phyloP scores from a whole-genome alignment of 2,797 vertebrate species.

The Cynodonichthys magdalenae region DNA sequence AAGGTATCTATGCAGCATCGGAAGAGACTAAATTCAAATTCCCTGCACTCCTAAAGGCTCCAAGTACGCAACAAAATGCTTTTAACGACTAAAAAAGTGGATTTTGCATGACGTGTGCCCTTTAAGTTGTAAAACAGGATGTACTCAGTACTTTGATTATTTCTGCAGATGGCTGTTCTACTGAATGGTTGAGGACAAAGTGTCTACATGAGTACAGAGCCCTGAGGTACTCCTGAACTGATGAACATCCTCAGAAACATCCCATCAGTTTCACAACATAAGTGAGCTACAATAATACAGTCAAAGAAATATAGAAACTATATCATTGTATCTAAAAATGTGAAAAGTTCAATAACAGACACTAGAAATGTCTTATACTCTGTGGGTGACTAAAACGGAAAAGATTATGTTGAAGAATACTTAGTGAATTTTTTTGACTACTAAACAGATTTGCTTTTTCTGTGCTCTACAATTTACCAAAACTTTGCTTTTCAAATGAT shows the following conservation, averaged over 20 bases:
- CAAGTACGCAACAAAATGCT: too few relatives aligned
- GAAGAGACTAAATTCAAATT: too few relatives aligned
- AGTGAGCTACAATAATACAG: neutral
- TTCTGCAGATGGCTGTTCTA: neutral
- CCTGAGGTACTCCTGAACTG: neutral
- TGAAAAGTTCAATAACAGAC: neutral
- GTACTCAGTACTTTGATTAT: too few relatives aligned
- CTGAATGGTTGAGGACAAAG: neutral
- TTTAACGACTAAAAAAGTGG: too few relatives aligned
- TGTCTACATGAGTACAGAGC: neutral
- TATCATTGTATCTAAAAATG: neutral
- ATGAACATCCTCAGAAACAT: neutral
- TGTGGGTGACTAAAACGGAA: neutral
- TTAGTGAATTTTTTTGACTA: neutral
- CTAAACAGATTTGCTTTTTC: slow-evolving; percentile 3
- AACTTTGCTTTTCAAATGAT: slow-evolving; percentile 20
- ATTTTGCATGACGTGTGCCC: too few relatives aligned
- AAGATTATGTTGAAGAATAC: neutral
- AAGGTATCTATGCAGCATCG: too few relatives aligned
- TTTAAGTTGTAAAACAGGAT: too few relatives aligned
- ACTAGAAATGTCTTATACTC: neutral
- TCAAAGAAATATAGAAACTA: neutral
- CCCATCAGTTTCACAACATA: neutral
- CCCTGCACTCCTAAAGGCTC: too few relatives aligned
- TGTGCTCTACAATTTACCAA: neutral